These are phyloP conservation scores for Cyclophora albipunctata DNA, from an alignment of 2,888 invertebrate species.

Conservation along the genomic window DNA sequence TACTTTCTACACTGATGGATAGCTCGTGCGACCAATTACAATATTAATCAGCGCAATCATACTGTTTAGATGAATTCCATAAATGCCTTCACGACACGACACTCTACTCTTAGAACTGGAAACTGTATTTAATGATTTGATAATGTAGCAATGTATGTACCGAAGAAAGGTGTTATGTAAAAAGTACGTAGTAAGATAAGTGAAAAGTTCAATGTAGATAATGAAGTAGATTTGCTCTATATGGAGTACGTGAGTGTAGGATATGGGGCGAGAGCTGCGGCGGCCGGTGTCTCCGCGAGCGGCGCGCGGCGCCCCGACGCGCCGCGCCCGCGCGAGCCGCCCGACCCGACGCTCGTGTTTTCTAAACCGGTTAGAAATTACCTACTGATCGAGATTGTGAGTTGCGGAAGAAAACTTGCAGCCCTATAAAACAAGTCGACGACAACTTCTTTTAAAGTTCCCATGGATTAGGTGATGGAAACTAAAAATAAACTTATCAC, in stretches of 20 bases:
- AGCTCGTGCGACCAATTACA: slow-evolving; percentile 68
- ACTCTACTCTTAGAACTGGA: neutral
- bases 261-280: slow-evolving; percentile 56
- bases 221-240: slow-evolving; percentile 24
- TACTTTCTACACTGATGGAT: slow-evolving; percentile 73
- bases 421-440: slow-evolving; percentile 50
- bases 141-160: too few species aligned
- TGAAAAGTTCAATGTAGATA: too few species aligned
- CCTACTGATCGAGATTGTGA: slow-evolving; percentile 71
- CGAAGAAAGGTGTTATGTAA: too few species aligned
- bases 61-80: slow-evolving; percentile 55
- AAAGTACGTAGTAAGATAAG: slow-evolving; percentile 4
- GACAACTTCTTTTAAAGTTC: slow-evolving; percentile 47
- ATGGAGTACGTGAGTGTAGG: slow-evolving; percentile 28
- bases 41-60: slow-evolving; percentile 72
- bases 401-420: slow-evolving; percentile 68
- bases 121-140: neutral
- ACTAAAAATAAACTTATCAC: neutral
- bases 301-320: slow-evolving; percentile 17
- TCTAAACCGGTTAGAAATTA: slow-evolving; percentile 76
- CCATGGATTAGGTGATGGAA: neutral
- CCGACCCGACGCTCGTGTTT: slow-evolving; percentile 49
- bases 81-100: slow-evolving; percentile 49
- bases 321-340: slow-evolving; percentile 22
- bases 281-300: slow-evolving; percentile 22